Percentiles rank a stretch among this genome's conserved stretches.
Conservation (phyloP, 2,797 vertebrate genomes). For the Urocyon cinereoargenteus region DNA sequence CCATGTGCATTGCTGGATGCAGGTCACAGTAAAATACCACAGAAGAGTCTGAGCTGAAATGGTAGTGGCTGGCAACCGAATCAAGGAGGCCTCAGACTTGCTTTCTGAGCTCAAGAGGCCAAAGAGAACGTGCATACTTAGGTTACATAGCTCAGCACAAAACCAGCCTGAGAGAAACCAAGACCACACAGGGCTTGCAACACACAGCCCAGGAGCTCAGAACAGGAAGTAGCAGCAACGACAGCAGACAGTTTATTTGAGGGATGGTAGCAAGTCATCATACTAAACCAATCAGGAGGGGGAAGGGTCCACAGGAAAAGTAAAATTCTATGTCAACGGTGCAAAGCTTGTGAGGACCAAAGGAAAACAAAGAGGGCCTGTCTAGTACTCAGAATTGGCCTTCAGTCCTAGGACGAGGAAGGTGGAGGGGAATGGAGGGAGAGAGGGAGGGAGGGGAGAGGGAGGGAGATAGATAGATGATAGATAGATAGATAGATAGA, state of each 20-base stretch:
- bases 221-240: neutral
- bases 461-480: neutral
- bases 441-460: neutral
- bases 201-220: neutral
- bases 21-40: neutral
- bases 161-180: neutral
- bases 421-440: neutral
- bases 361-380: neutral
- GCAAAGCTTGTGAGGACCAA: neutral
- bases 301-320: neutral
- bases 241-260: neutral
- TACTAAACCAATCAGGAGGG: neutral
- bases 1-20: neutral
- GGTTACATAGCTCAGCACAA: neutral
- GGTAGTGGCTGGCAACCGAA: neutral
- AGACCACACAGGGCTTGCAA: neutral
- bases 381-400: neutral
- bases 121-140: neutral
- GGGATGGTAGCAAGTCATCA: neutral
- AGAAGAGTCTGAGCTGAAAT: neutral
- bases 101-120: neutral
- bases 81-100: neutral
- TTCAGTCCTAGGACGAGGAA: neutral
- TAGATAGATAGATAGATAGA: neutral
- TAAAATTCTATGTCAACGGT: neutral